Percentiles rank a stretch among this genome's conserved stretches.
These are phyloP conservation scores for Synanthedon myopaeformis DNA, from an alignment of 2,888 invertebrate species.

Conservation along the genomic window DNA sequence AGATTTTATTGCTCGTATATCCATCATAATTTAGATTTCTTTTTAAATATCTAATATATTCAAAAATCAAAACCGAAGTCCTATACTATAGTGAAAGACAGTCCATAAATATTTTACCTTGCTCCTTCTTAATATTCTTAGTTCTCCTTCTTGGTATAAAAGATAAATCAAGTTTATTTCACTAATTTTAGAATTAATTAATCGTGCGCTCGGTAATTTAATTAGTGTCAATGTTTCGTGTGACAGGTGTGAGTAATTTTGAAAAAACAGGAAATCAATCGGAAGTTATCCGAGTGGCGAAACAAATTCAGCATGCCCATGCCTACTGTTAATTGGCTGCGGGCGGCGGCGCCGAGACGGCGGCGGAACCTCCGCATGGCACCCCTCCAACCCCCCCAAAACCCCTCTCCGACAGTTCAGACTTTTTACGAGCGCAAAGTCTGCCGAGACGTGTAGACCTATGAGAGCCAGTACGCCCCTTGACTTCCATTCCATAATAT, in stretches of 20 bases:
- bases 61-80: too few relatives aligned
- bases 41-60: too few relatives aligned
- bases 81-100: too few relatives aligned
- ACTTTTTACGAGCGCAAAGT: conserved; percentile 61
- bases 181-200: too few relatives aligned
- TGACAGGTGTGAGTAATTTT: background rate
- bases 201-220: too few relatives aligned
- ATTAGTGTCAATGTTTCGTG: background rate
- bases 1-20: too few relatives aligned
- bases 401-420: conserved; percentile 42
- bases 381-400: conserved; percentile 38
- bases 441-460: conserved; percentile 41
- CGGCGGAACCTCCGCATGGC: conserved; percentile 68
- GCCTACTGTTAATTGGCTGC: conserved; percentile 68
- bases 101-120: too few relatives aligned
- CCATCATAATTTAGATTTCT: too few relatives aligned
- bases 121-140: too few relatives aligned
- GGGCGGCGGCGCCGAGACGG: conserved; percentile 70
- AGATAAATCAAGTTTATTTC: too few relatives aligned
- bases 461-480: conserved; percentile 43
- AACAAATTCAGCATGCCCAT: conserved; percentile 63
- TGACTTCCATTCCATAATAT: conserved; percentile 45
- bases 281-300: conserved; percentile 62
- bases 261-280: conserved; percentile 57
- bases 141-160: too few relatives aligned